Evolutionary conservation across 2,113 vertebrate species (phyloP), one percentile per base, ranked within the genome.

Genomic region (Saguinus imperator): DNA sequence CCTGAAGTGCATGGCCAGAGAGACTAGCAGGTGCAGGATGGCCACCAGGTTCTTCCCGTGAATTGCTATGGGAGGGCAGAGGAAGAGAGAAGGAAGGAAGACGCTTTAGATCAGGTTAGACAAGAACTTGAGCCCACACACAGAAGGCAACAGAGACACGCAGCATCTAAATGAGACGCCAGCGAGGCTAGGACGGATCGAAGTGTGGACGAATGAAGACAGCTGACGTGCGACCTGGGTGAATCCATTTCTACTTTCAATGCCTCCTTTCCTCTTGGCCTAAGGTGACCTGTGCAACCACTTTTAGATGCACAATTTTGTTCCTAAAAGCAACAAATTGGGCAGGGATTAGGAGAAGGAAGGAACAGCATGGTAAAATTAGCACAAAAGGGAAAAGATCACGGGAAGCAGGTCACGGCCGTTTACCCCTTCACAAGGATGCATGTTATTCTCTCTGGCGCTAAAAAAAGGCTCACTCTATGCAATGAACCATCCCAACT

Each of bases 11-110:
- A 99, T 99, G 2, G 99, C 99, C 77, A 99, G 97, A 1, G 99
- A 98, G 75, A 99, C 99, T 80, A 99, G 99, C 21, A 99, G 99
- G 75, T 99, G 99, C 2, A 99, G 98, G 5, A 99, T 99, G 92
- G 99, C 98, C 93, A 99, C 99, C 97, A 99, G 98, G 96, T 99
- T 99, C 98, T 99, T 99, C 57, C 99, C 99, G 27, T 99, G 99
- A 89, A 99, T 99, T 0, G 99, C 99, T 97, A 3, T n/a, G 25
- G 76, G 76, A 87, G 94, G 61, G 94, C 61, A 40, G 29, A 93
- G 95, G 94, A 0, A 1, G 37, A 50, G 11, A 18, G 37, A 6
- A 93, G 95, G 94, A 0, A 1, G 37, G 52, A 9, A 18, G 37
- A 6, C 0, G 1, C 35, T 25, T 91, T 8, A 32, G n/a, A 4